A percentile compares a stretch with the other conserved stretches of the same genome.
phyloP scores from a whole-genome alignment of 1,140 invertebrate species.

The Tyrophagus putrescentiae region DNA sequence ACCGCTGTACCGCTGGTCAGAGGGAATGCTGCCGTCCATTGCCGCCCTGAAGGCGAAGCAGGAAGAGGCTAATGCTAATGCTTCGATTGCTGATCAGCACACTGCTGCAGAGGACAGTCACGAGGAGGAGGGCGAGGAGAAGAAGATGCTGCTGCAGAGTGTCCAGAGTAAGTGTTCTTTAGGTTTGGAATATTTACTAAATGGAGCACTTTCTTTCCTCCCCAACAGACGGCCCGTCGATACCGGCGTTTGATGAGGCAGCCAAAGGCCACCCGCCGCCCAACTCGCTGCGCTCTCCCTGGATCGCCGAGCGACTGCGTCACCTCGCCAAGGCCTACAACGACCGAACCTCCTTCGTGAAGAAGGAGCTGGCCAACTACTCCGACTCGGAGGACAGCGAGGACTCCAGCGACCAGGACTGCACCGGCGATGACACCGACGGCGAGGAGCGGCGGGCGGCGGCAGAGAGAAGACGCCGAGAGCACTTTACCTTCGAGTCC shows the following conservation, averaged over 20 bases:
- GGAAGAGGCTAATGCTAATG: not conserved
- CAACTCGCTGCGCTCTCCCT: not conserved
- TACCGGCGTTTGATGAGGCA: not conserved
- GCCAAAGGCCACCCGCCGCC: not conserved
- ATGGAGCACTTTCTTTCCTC: not conserved
- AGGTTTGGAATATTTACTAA: not conserved
- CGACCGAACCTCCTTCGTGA: constrained; percentile 3
- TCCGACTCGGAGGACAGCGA: not conserved
- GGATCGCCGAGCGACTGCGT: not conserved
- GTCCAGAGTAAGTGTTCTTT: not conserved
- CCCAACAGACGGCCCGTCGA: not conserved
- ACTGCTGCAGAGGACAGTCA: not conserved
- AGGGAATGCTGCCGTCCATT: not conserved
- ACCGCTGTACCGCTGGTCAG: constrained; percentile 7
- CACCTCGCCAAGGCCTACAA: constrained; percentile 9
- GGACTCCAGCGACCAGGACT: not conserved
- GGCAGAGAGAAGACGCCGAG: too few species aligned
- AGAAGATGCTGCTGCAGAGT: not conserved
- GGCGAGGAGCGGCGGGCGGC: too few species aligned
- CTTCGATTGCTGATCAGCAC: not conserved
- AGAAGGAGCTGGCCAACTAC: not conserved
- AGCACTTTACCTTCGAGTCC: not conserved
- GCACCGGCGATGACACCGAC: too few species aligned
- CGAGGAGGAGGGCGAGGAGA: not conserved
- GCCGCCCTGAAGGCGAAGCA: too few species aligned